phyloP scores from a whole-genome alignment of 2,797 vertebrate genomes.

The Sebastiscus albofasciatus region DNA sequence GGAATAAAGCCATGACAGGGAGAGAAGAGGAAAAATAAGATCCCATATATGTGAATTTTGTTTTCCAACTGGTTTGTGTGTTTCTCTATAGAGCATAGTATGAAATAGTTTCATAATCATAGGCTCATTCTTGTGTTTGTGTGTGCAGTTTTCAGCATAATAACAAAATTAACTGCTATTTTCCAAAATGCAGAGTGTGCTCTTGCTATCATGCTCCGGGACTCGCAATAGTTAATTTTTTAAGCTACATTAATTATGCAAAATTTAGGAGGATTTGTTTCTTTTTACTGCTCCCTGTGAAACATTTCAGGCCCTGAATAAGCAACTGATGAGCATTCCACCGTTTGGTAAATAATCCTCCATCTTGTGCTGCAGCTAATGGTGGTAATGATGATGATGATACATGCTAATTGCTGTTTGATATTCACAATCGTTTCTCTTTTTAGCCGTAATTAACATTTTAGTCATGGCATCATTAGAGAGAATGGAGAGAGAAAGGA shows the following conservation, averaged over 20 bases:
- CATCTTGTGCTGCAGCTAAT: conserved; percentile 74
- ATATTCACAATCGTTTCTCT: conserved; percentile 79
- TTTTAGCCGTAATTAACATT: conserved; percentile 81
- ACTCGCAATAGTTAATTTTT: conserved; percentile 53
- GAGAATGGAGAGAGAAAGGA: conserved; percentile 10
- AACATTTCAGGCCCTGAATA: conserved; percentile 66
- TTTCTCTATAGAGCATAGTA: not conserved
- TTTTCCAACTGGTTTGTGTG: not conserved
- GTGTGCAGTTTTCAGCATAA: not conserved
- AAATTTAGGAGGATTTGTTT: conserved; percentile 42
- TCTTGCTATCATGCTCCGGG: conserved; percentile 35
- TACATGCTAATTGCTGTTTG: conserved; percentile 82
- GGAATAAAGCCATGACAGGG: conserved; percentile 16
- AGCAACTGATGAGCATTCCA: conserved; percentile 73
- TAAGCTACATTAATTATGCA: conserved; percentile 69
- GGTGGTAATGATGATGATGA: conserved; percentile 80
- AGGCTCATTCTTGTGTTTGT: not conserved
- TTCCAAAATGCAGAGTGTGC: conserved; percentile 20
- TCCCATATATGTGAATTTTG: not conserved
- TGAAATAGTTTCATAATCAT: not conserved
- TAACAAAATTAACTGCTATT: not conserved
- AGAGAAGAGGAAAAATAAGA: conserved; percentile 13
- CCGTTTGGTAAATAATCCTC: conserved; percentile 77
- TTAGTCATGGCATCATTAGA: conserved; percentile 74
- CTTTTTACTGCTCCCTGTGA: conserved; percentile 32